Percentiles rank a stretch among this genome's conserved stretches.
Conservation (phyloP, 2,113 vertebrate species). For the Nycticryphes semicollaris region DNA sequence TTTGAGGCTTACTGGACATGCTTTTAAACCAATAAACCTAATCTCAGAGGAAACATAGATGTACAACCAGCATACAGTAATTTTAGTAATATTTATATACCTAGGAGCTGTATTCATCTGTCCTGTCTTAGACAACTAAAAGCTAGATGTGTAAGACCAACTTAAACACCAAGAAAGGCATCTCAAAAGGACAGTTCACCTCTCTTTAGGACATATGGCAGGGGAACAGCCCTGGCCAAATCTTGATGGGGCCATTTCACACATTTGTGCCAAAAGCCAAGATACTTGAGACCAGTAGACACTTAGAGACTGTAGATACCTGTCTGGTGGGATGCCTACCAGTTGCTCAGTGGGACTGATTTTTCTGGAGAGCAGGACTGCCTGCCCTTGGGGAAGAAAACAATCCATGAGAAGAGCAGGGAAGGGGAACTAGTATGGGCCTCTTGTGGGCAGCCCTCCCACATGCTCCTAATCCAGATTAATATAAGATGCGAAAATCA, state of each 20-base stretch:
- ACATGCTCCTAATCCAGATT: accelerated
- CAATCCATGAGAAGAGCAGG: neutral
- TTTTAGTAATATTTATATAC: neutral
- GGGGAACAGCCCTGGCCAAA: neutral
- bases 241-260: neutral
- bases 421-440: accelerated
- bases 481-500: accelerated
- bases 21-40: neutral
- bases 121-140: neutral
- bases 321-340: neutral
- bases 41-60: neutral
- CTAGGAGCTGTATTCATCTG: neutral
- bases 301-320: neutral
- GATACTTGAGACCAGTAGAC: neutral
- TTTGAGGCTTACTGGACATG: neutral
- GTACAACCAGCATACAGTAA: neutral
- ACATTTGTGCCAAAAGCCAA: neutral
- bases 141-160: neutral
- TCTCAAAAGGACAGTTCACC: neutral
- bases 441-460: accelerated
- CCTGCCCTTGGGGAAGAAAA: neutral
- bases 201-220: neutral
- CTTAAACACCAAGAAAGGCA: neutral
- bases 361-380: neutral
- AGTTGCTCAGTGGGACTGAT: neutral